Conservation (phyloP, 2,113 vertebrate species). For the Manacus vitellinus region DNA sequence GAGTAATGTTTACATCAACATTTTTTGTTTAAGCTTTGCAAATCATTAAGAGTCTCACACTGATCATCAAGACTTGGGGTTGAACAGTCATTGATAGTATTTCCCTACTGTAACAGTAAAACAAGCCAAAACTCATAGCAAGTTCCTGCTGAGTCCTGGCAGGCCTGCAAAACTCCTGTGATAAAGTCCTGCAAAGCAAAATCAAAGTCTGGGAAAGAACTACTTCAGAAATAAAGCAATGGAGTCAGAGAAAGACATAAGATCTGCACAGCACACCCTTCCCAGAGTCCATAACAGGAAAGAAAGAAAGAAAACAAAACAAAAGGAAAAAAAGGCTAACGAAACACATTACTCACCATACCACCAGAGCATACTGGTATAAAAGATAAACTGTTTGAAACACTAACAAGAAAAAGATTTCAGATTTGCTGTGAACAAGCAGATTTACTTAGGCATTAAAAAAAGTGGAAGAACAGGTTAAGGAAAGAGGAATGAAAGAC, state of each 20-base stretch:
- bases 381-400: neutral
- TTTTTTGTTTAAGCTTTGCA: neutral
- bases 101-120: neutral
- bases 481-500: neutral
- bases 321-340: rapidly evolving
- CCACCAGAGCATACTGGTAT: neutral
- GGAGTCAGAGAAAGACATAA: neutral
- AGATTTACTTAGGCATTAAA: neutral
- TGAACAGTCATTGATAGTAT: neutral
- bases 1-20: neutral
- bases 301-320: neutral
- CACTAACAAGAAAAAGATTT: neutral
- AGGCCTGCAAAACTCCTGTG: neutral
- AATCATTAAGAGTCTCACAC: neutral
- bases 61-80: neutral
- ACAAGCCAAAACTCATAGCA: neutral
- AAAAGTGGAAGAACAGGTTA: neutral
- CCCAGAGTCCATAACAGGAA: neutral
- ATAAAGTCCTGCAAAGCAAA: neutral
- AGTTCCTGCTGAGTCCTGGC: neutral
- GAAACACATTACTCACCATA: neutral
- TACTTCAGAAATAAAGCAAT: neutral
- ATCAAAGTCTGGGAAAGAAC: neutral
- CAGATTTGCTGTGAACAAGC: neutral
- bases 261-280: neutral